phyloP scores from a whole-genome alignment of 2,113 vertebrate species.

The Neomonachus schauinslandi region DNA sequence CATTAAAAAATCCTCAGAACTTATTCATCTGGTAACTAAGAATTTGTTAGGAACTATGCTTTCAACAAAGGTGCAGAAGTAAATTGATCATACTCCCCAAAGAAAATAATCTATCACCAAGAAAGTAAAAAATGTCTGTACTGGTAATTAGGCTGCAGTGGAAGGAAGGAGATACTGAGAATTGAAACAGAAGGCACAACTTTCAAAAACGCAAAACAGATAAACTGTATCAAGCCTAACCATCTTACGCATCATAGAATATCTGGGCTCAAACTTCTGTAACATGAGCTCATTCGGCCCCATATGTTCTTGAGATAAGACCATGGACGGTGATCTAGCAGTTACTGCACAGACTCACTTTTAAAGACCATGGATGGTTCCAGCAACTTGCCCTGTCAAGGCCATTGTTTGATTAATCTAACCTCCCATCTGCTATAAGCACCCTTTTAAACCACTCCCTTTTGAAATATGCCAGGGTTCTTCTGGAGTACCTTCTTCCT shows the following conservation, averaged over 20 bases:
- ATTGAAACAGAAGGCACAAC: not conserved
- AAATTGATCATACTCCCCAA: not conserved
- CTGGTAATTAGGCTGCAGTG: not conserved
- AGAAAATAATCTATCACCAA: not conserved
- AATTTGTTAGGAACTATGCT: not conserved
- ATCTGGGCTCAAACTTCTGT: not conserved
- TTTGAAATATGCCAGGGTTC: not conserved
- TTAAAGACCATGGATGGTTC: not conserved
- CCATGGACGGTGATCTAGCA: no score
- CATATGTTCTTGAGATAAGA: not conserved
- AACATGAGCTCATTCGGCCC: not conserved
- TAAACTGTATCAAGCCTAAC: not conserved
- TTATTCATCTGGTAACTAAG: not conserved
- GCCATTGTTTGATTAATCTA: not conserved
- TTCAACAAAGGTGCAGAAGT: not conserved
- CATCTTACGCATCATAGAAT: not conserved
- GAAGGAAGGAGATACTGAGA: not conserved
- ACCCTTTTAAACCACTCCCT: not conserved
- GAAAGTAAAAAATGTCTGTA: not conserved
- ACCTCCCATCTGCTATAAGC: not conserved
- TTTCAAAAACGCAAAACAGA: constrained; percentile 10
- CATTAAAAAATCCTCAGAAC: not conserved
- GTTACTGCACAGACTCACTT: not conserved
- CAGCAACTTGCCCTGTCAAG: not conserved
- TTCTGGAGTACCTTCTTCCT: not conserved